Conservation (phyloP, 2,797 vertebrate species). For the Todus mexicanus region DNA sequence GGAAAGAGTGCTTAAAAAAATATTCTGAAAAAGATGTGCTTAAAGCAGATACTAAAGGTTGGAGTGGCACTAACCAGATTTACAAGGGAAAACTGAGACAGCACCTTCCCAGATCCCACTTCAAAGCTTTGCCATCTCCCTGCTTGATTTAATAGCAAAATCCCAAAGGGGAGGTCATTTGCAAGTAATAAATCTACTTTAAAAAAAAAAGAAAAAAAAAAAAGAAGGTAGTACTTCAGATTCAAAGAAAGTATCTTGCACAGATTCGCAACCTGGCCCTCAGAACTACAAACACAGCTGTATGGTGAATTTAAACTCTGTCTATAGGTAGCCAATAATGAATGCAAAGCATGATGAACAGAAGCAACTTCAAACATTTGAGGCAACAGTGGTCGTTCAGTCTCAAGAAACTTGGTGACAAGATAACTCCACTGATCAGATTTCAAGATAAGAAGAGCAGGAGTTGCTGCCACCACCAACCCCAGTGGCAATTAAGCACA, state of each 20-base stretch:
- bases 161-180: neutral
- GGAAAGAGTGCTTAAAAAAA: neutral
- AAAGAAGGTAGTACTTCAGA: neutral
- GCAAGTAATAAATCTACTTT: neutral
- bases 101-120: neutral
- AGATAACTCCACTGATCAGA: neutral
- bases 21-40: neutral
- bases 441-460: neutral
- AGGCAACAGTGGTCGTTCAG: neutral
- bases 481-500: neutral
- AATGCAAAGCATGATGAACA: neutral
- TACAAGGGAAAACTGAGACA: neutral
- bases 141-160: neutral
- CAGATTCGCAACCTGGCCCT: neutral
- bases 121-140: constrained; percentile 1
- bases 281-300: neutral
- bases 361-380: neutral
- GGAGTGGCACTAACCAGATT: neutral
- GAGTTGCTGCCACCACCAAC: neutral
- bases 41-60: neutral
- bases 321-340: neutral
- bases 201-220: neutral
- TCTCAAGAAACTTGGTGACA: neutral
- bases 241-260: neutral
- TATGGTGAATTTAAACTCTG: neutral